Evolutionary conservation across 2,888 invertebrate genomes (phyloP).

Genomic region (Thelaira solivaga): DNA sequence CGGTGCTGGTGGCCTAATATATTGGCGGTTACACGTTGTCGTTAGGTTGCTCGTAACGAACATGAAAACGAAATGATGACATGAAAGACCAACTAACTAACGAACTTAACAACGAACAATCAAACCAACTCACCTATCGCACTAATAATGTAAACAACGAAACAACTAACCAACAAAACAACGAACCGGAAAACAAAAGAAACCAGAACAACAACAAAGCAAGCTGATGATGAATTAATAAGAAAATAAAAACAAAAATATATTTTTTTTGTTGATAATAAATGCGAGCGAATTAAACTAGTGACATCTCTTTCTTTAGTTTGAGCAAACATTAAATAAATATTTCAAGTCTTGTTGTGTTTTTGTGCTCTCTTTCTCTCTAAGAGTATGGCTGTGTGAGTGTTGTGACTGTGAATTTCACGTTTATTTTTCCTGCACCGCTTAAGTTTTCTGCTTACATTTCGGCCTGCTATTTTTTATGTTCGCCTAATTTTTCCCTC

Average conservation of each 20-base stretch:
- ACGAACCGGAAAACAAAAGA: conserved; percentile 15
- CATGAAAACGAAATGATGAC: conserved; percentile 42
- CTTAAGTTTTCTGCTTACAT: conserved; percentile 51
- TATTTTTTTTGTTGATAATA: background rate
- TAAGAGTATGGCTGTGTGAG: conserved; percentile 28
- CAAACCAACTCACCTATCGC: conserved; percentile 8
- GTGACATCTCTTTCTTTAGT: conserved; percentile 31
- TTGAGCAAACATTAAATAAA: background rate
- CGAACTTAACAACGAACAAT: conserved; percentile 9
- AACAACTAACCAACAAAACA: background rate
- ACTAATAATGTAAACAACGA: conserved; percentile 12
- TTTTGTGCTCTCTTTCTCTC: background rate
- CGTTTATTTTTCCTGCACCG: conserved; percentile 57
- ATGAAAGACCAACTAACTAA: conserved; percentile 35
- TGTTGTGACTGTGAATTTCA: conserved; percentile 27
- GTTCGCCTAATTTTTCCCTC: conserved; percentile 75
- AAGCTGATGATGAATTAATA: background rate
- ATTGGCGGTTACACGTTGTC: conserved; percentile 75
- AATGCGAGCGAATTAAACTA: conserved; percentile 10
- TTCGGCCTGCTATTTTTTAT: conserved; percentile 65
- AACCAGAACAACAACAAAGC: background rate
- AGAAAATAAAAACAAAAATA: background rate
- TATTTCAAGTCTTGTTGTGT: background rate
- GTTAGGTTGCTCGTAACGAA: conserved; percentile 67
- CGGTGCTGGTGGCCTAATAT: conserved; percentile 73